Evolutionary conservation across 1,140 invertebrate genomes (phyloP).

Genomic region (Temnothorax curvispinosus): DNA sequence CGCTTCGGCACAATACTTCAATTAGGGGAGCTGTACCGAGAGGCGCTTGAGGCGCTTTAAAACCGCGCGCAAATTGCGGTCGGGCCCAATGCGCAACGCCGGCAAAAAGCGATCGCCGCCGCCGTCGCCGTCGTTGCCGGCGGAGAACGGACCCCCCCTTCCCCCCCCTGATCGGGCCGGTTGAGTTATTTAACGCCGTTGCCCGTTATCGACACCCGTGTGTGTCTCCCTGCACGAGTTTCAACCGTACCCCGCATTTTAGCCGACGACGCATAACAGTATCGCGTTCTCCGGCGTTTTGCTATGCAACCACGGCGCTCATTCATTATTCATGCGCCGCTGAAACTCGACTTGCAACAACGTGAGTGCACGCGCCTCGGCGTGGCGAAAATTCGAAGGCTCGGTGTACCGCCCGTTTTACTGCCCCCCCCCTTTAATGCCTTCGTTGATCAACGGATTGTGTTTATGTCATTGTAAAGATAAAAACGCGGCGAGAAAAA

Average conservation of each 20-base stretch:
- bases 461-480: neutral
- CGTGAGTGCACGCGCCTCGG: constrained; percentile 80
- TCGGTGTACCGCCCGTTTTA: neutral
- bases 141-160: constrained; percentile 4
- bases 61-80: constrained; percentile 37
- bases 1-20: constrained; percentile 52
- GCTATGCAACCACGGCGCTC: constrained; percentile 69
- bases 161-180: constrained; percentile 12
- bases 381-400: constrained; percentile 76
- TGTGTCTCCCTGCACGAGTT: constrained; percentile 68
- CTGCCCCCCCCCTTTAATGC: constrained; percentile 10
- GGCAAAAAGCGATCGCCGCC: constrained; percentile 58
- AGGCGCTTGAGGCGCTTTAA: constrained; percentile 39
- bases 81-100: constrained; percentile 17
- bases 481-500: neutral
- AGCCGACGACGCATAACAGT: constrained; percentile 68
- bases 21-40: constrained; percentile 42
- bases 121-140: neutral
- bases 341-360: constrained; percentile 76
- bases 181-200: constrained; percentile 67
- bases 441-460: constrained; percentile 48
- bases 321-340: constrained; percentile 81
- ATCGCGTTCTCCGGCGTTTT: constrained; percentile 74
- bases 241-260: constrained; percentile 68
- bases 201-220: constrained; percentile 57